phyloP scores from a whole-genome alignment of 2,888 invertebrate genomes.

The Pachliopta kotzebuea region DNA sequence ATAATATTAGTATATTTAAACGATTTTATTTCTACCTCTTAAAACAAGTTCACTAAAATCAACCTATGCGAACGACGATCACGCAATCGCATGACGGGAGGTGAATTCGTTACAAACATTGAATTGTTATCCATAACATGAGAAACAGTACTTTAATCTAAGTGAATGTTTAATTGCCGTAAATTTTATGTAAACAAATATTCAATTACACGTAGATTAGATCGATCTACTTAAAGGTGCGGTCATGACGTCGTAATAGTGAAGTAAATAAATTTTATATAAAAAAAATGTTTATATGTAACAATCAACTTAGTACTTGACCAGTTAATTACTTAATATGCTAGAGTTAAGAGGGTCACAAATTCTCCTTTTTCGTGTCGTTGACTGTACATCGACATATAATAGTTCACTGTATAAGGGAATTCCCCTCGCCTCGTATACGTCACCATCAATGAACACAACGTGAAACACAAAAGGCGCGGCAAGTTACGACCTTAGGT shows the following conservation, averaged over 20 bases:
- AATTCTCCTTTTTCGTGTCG: not conserved
- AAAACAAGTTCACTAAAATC: conserved; percentile 34
- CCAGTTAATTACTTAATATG: not conserved
- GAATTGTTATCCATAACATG: conserved; percentile 24
- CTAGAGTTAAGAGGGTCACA: not conserved
- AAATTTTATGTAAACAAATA: conserved; percentile 13
- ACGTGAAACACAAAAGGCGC: conserved; percentile 6
- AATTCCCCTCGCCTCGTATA: conserved; percentile 18
- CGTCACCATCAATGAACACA: conserved; percentile 19
- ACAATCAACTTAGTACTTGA: not conserved
- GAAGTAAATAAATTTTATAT: too few relatives aligned
- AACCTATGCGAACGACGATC: conserved; percentile 40
- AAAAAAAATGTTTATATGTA: not conserved
- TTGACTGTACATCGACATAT: not conserved
- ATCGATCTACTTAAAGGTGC: not conserved
- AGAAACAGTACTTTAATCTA: conserved; percentile 14
- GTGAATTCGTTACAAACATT: conserved; percentile 33
- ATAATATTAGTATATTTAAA: too few relatives aligned
- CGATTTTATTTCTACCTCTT: conserved; percentile 13
- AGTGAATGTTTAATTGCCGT: conserved; percentile 16
- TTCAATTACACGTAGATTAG: not conserved
- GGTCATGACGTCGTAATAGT: too few relatives aligned
- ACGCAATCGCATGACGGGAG: conserved; percentile 65
- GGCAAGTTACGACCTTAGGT: conserved; percentile 14
- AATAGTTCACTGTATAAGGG: not conserved